These are phyloP conservation scores for Leucosticte australis DNA, from an alignment of 2,113 vertebrate genomes.

Conservation along the genomic window DNA sequence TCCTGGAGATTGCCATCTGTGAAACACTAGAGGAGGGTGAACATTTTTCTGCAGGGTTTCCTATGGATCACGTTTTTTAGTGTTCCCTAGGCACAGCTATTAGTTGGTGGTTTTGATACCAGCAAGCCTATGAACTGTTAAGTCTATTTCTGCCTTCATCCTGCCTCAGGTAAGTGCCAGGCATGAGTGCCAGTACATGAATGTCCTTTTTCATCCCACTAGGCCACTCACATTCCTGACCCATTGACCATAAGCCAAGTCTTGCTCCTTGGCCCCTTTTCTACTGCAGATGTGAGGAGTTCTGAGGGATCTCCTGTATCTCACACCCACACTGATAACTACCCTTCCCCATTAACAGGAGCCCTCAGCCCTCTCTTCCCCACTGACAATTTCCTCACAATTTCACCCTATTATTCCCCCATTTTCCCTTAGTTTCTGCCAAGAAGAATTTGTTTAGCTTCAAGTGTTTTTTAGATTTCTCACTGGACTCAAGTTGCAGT, in stretches of 20 bases:
- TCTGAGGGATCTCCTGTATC: neutral
- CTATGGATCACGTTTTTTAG: neutral
- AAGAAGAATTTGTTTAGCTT: neutral
- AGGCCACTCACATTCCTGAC: neutral
- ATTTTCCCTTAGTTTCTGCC: neutral
- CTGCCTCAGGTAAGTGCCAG: neutral
- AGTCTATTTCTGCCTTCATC: neutral
- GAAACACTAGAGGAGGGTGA: neutral
- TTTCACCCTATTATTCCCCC: neutral
- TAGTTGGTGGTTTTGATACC: rapidly evolving
- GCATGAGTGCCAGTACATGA: neutral
- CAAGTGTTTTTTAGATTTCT: neutral
- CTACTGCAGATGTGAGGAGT: neutral
- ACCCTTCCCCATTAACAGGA: neutral
- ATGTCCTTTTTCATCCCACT: neutral
- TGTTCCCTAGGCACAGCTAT: neutral
- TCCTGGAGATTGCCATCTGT: neutral
- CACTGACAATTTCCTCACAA: neutral
- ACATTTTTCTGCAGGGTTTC: neutral
- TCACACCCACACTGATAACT: rapidly evolving
- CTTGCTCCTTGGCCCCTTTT: neutral
- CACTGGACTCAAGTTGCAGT: neutral
- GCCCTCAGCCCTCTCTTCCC: neutral
- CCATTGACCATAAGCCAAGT: neutral
- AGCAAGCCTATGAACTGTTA: neutral